phyloP scores from a whole-genome alignment of 1,140 invertebrate species.

The Calephelis nemesis region DNA sequence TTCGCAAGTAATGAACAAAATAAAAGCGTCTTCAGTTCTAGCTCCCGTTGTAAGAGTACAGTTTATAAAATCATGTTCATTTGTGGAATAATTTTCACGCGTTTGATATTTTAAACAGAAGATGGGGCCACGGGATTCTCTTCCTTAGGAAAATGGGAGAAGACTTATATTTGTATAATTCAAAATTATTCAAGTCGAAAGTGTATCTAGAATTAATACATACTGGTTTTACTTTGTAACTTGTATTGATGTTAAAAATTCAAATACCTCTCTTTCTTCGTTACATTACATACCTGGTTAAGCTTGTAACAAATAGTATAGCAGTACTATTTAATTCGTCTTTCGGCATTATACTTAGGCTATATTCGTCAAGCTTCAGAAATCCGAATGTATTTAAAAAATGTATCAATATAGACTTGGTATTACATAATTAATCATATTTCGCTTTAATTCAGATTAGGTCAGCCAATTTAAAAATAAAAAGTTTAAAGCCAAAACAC shows the following conservation, averaged over 20 bases:
- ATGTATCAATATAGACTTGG: too few relatives aligned
- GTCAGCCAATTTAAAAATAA: too few relatives aligned
- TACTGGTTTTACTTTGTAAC: background rate
- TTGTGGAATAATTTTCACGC: slow-evolving; percentile 18
- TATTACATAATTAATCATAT: too few relatives aligned
- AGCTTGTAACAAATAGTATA: too few relatives aligned
- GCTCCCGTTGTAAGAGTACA: slow-evolving; percentile 9
- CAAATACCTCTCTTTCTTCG: background rate
- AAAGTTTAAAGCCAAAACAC: too few relatives aligned
- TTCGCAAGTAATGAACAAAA: slow-evolving; percentile 8
- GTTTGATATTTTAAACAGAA: slow-evolving; percentile 3
- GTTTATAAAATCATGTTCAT: slow-evolving; percentile 19
- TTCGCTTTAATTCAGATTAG: too few relatives aligned
- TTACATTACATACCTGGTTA: background rate
- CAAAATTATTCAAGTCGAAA: background rate
- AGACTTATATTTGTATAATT: background rate
- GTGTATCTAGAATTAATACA: background rate
- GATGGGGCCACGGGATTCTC: background rate
- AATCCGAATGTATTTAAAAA: too few relatives aligned
- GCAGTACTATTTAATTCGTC: too few relatives aligned
- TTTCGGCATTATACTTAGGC: too few relatives aligned
- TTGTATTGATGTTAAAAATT: background rate
- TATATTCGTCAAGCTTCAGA: too few relatives aligned
- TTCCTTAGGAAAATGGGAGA: background rate
- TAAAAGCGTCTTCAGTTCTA: slow-evolving; percentile 15